phyloP scores from a whole-genome alignment of 2,113 vertebrate species.

The Elaphurus davidianus region DNA sequence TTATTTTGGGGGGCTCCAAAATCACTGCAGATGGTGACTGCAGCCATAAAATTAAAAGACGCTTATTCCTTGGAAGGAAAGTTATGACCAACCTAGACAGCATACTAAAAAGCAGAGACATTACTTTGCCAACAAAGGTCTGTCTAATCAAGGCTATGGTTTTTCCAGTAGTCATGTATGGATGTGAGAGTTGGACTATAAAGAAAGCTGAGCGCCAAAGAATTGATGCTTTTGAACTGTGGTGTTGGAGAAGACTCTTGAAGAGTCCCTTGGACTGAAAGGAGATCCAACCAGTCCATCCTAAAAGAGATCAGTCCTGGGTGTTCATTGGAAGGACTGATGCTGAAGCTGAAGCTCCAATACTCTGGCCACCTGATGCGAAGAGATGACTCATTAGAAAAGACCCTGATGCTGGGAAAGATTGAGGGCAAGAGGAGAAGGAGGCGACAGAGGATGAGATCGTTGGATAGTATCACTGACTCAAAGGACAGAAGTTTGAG shows the following conservation, averaged over 20 bases:
- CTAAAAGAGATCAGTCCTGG: background rate
- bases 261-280: background rate
- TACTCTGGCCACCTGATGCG: background rate
- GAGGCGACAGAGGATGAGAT: background rate
- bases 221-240: background rate
- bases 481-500: background rate
- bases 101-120: background rate
- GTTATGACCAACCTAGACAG: background rate
- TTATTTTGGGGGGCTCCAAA: background rate
- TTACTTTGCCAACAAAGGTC: background rate
- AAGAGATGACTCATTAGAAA: background rate
- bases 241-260: background rate
- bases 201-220: background rate
- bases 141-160: background rate
- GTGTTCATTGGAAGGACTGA: background rate
- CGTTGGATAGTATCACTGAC: background rate
- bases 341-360: background rate
- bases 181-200: background rate
- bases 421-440: background rate
- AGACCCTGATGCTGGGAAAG: background rate
- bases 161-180: background rate
- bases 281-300: background rate
- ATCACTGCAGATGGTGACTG: background rate
- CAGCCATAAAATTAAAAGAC: background rate
- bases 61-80: background rate